Evolutionary conservation across 1,140 invertebrate genomes (phyloP), one percentile per base, ranked within the genome.

Genomic region (Galleria mellonella): DNA sequence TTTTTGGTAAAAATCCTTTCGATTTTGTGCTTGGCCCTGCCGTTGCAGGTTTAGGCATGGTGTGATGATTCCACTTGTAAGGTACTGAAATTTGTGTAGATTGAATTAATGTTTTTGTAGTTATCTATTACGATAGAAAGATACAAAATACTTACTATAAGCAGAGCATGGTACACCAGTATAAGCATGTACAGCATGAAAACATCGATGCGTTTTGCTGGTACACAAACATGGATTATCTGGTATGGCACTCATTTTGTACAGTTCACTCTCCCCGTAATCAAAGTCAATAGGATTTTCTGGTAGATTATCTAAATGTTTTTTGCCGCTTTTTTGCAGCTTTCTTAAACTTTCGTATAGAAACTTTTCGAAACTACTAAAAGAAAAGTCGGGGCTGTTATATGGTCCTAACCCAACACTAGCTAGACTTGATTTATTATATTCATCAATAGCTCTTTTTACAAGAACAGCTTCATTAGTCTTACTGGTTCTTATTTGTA

Each of bases 341-440:
- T 92, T 91, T 60, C 94, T 89, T 5, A 96, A 83, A 64, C 94
- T 94, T 54, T 96, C 95, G 71, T 98, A 98, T 0, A 98, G 86
- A 81, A 97, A 98, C 60, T 93, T 91, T 86, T 98, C 97, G 66
- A 97, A 98, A 62, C 92, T 91, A 63, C 94, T 93, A 70, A 94
- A 97, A 0, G 93, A 93, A 62, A 88, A 94, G 43, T 91, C 90
- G 37, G 90, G 88, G 57, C 91, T 91, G 54, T 90, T 89, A 74
- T 94, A 95, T 27, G 90, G 89, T 9, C 90, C 89, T 14, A 92
- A 87, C 9, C 92, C 92, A 4, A 94, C 88, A 36, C 77, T 87
- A 4, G 89, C 85, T 9, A 92, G 79, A 60, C 92, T 94, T 39
- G 93, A 92, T 70, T 91, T 92, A 56, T 93, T 91, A 64, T 95